Percentiles rank a stretch among this genome's conserved stretches.
phyloP scores from a whole-genome alignment of 1,140 invertebrate species.

The Bombus haemorrhoidalis region DNA sequence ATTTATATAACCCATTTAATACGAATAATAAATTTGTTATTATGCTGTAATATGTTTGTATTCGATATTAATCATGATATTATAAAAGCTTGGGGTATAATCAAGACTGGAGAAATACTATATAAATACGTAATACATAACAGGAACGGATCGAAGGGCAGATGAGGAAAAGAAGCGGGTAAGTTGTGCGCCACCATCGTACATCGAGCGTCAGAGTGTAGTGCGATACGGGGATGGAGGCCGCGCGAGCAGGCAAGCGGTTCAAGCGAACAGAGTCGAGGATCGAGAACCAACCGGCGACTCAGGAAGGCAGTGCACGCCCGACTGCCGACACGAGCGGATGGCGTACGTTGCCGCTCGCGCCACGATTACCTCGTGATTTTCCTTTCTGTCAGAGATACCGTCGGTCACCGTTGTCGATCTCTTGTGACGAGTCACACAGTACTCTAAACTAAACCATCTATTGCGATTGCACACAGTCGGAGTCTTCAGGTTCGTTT shows the following conservation, averaged over 20 bases:
- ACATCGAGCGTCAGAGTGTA: slow-evolving; percentile 5
- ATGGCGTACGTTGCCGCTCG: slow-evolving; percentile 74
- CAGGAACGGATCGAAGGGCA: too few relatives aligned
- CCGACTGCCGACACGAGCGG: slow-evolving; percentile 81
- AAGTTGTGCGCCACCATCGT: slow-evolving; percentile 8
- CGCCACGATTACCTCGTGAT: slow-evolving; percentile 69
- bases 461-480: slow-evolving; percentile 25
- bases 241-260: slow-evolving; percentile 33
- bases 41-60: neutral
- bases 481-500: neutral
- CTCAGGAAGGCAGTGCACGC: slow-evolving; percentile 79
- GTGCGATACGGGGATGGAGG: slow-evolving; percentile 57
- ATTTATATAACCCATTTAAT: neutral
- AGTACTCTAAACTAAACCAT: slow-evolving; percentile 27
- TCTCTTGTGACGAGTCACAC: slow-evolving; percentile 57
- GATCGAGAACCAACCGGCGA: slow-evolving; percentile 64
- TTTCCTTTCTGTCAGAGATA: slow-evolving; percentile 64
- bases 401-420: slow-evolving; percentile 46
- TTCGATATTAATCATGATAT: neutral
- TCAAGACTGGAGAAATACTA: neutral
- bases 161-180: slow-evolving; percentile 10
- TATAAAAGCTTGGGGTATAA: neutral
- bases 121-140: too few relatives aligned
- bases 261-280: slow-evolving; percentile 55
- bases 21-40: neutral